Evolutionary conservation across 2,797 vertebrate genomes (phyloP).

Genomic region (Hippocampus kuda): DNA sequence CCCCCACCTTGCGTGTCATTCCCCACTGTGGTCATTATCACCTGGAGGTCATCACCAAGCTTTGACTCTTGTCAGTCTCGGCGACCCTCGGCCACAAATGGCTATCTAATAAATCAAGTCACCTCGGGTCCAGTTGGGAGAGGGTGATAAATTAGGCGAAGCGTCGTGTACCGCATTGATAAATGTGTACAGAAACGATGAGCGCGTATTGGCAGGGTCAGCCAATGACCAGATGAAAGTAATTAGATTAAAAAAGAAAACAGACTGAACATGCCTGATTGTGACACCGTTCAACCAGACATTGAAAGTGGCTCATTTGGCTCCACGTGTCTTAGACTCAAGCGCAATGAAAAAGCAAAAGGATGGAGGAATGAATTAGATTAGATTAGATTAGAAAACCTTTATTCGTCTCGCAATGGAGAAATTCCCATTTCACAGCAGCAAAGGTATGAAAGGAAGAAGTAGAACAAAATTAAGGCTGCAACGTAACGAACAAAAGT

Average conservation of each 20-base stretch:
- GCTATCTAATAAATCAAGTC: constrained; percentile 60
- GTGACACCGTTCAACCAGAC: constrained; percentile 9
- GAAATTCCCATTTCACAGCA: no score
- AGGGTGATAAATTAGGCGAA: constrained; percentile 47
- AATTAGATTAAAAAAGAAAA: constrained; percentile 35
- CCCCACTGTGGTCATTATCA: constrained; percentile 51
- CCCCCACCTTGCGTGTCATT: constrained; percentile 49
- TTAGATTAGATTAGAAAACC: no score
- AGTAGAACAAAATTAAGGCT: no score
- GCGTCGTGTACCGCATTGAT: constrained; percentile 34
- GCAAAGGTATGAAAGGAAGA: no score
- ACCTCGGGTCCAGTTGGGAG: constrained; percentile 51
- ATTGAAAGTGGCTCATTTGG: background rate
- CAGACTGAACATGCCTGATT: constrained; percentile 44
- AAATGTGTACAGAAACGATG: constrained; percentile 38
- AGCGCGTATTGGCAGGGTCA: constrained; percentile 37
- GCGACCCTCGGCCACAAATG: constrained; percentile 42
- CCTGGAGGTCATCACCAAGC: constrained; percentile 53
- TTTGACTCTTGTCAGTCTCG: constrained; percentile 46
- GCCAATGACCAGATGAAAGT: constrained; percentile 31
- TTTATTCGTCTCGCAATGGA: no score
- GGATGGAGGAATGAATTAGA: background rate
- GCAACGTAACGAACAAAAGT: background rate
- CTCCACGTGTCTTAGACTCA: background rate
- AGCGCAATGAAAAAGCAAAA: background rate